phyloP scores from a whole-genome alignment of 2,888 invertebrate genomes.

The Gnatocerus cornutus region DNA sequence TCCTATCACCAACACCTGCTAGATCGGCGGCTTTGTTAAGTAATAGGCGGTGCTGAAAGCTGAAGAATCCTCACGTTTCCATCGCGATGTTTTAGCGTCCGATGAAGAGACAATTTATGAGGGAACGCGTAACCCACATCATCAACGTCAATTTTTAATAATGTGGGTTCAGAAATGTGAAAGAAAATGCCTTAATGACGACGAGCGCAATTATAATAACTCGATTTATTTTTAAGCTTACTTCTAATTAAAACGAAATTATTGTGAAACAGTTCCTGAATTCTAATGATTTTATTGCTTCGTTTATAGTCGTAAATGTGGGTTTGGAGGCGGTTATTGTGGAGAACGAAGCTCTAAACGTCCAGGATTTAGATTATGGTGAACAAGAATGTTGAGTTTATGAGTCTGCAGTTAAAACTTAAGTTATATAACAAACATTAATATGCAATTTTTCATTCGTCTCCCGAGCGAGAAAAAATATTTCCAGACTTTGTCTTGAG shows the following conservation, averaged over 20 bases:
- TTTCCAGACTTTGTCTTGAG: no score
- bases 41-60: constrained; percentile 20
- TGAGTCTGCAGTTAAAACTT: neutral
- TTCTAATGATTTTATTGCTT: constrained; percentile 7
- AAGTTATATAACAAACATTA: no score
- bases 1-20: constrained; percentile 32
- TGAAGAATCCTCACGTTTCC: constrained; percentile 23
- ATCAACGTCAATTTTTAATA: constrained; percentile 18
- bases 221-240: constrained; percentile 7
- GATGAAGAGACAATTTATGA: constrained; percentile 22
- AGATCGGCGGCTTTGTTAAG: constrained; percentile 20
- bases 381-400: neutral
- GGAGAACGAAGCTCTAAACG: neutral
- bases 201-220: constrained; percentile 10
- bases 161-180: constrained; percentile 27
- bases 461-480: no score
- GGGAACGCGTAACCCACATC: constrained; percentile 34
- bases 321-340: neutral
- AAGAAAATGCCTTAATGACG: constrained; percentile 28
- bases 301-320: neutral
- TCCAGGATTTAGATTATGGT: neutral
- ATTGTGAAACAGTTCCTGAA: constrained; percentile 5
- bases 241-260: constrained; percentile 22
- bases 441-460: no score
- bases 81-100: constrained; percentile 19